phyloP scores from a whole-genome alignment of 2,113 vertebrate genomes.

The Psittacara wagleri region DNA sequence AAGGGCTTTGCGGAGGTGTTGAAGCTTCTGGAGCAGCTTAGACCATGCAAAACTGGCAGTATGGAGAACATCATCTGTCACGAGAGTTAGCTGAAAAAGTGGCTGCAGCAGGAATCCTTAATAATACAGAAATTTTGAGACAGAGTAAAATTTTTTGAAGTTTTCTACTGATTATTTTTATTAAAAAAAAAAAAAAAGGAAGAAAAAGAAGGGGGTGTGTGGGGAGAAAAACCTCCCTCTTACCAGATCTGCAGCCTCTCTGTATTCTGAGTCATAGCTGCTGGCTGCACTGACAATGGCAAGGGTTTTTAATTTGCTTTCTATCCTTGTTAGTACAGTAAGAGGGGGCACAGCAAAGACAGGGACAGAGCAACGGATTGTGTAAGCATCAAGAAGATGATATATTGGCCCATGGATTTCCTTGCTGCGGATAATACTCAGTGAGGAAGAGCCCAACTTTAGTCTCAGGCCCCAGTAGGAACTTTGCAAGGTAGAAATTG shows the following conservation, averaged over 20 bases:
- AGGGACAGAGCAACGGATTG: not conserved
- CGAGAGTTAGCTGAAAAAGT: not conserved
- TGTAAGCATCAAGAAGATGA: not conserved
- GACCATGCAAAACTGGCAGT: not conserved
- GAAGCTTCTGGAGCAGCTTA: not conserved
- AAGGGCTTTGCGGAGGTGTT: not conserved
- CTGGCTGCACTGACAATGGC: conserved; percentile 21
- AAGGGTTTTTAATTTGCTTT: conserved; percentile 19
- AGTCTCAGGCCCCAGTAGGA: not conserved
- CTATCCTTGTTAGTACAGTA: not conserved
- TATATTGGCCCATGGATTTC: not conserved
- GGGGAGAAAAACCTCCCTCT: not conserved
- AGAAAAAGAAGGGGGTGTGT: not conserved
- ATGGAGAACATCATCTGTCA: not conserved
- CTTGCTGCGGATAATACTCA: not conserved
- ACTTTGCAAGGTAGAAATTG: not conserved
- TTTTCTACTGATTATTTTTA: not conserved
- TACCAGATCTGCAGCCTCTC: conserved; percentile 7
- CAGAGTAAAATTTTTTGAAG: not conserved
- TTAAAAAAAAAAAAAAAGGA: not conserved
- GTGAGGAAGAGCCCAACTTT: not conserved
- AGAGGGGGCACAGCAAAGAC: not conserved
- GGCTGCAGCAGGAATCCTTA: not conserved
- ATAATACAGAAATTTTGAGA: not conserved
- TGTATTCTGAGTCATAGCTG: conserved; percentile 48